Conservation (phyloP, 2,888 invertebrate species). For the Melanotus villosus region DNA sequence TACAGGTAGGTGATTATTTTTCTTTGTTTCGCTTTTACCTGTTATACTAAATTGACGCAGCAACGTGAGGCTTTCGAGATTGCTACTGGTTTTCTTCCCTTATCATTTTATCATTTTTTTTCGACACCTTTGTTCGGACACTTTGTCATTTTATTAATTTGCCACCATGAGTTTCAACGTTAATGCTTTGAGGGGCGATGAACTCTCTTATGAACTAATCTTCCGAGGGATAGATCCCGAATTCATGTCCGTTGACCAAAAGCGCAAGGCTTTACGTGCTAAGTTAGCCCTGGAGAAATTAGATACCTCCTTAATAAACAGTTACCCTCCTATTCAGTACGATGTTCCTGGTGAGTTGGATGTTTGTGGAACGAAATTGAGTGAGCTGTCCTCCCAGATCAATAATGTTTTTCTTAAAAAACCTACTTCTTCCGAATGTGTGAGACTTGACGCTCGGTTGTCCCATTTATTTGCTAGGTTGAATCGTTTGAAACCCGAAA, state of each 20-base stretch:
- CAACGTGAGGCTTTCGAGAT: too few species aligned
- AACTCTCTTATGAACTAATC: neutral
- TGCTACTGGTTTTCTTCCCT: too few species aligned
- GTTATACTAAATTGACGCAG: too few species aligned
- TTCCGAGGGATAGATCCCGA: neutral
- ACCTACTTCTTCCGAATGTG: neutral
- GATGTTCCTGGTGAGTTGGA: neutral
- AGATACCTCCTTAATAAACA: neutral
- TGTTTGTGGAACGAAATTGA: neutral
- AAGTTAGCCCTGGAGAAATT: conserved; percentile 1
- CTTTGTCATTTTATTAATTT: too few species aligned
- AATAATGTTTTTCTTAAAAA: neutral
- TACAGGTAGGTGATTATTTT: too few species aligned
- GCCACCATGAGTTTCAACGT: too few species aligned
- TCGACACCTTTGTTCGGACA: too few species aligned
- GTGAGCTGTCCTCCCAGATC: neutral
- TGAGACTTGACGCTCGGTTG: neutral
- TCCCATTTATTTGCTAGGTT: neutral
- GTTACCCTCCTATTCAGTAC: neutral
- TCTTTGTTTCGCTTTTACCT: too few species aligned
- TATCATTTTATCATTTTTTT: too few species aligned
- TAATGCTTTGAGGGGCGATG: neutral
- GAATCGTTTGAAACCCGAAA: neutral
- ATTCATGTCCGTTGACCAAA: neutral
- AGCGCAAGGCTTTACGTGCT: neutral